phyloP scores from a whole-genome alignment of 2,888 invertebrate species.

The Stramonita haemastoma region DNA sequence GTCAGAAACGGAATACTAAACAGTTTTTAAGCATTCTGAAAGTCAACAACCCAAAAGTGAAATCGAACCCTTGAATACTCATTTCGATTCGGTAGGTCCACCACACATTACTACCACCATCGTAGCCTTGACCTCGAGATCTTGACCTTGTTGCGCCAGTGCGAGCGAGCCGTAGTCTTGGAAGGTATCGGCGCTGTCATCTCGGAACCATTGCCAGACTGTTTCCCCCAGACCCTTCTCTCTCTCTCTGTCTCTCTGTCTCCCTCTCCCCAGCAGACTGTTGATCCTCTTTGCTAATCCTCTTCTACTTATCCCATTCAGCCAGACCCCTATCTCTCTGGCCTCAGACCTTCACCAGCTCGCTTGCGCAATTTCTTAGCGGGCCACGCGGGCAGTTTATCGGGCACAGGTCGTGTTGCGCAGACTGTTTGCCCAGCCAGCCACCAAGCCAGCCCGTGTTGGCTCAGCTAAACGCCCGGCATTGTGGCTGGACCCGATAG shows the following conservation, averaged over 20 bases:
- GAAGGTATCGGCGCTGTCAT: too few relatives aligned
- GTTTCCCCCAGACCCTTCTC: not conserved
- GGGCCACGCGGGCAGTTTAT: slow-evolving; percentile 14
- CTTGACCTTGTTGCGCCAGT: too few relatives aligned
- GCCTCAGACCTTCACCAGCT: not conserved
- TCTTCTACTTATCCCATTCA: not conserved
- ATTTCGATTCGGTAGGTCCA: too few relatives aligned
- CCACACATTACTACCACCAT: too few relatives aligned
- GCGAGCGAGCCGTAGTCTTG: too few relatives aligned
- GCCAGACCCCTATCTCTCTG: not conserved
- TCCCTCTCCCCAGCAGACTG: not conserved
- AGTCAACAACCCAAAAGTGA: too few relatives aligned
- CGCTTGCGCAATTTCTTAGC: not conserved
- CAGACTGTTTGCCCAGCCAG: slow-evolving; percentile 41
- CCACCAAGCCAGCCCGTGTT: slow-evolving; percentile 45
- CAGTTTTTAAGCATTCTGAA: too few relatives aligned
- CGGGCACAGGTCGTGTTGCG: slow-evolving; percentile 8
- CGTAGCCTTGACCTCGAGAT: too few relatives aligned
- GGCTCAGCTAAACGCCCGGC: slow-evolving; percentile 45
- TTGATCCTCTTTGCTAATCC: not conserved
- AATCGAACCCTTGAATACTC: too few relatives aligned
- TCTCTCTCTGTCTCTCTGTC: not conserved
- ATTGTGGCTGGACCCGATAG: slow-evolving; percentile 40
- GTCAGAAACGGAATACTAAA: too few relatives aligned
- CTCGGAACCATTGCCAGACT: too few relatives aligned